Evolutionary conservation across 2,888 invertebrate species (phyloP), one percentile per base, ranked within the genome.

Genomic region (Hypena proboscidalis): DNA sequence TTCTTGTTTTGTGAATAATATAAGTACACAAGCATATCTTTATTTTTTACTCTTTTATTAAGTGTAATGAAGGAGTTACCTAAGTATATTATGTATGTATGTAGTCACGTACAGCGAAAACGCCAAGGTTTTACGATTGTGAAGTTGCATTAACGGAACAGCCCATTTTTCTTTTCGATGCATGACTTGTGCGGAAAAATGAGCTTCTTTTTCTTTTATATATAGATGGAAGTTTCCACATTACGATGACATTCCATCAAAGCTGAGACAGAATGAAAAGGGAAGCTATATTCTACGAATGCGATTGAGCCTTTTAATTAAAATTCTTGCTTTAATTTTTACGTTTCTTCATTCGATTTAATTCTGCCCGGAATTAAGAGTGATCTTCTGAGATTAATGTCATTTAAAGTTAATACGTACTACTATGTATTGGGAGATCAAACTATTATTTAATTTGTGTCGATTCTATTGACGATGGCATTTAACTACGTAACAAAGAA

Each of bases 71-170:
- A 20, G 19, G 11, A 31, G 35, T 35, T 11, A 14, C 25, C 3
- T 26, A 29, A 15, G 29, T 30, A 32, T 10, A 6, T 11, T n/a
- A 9, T 2, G 9, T n/a, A 32, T 10, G 8, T 11, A 14, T 21
- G 20, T 22, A 22, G 37, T 29, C 37, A 37, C 37, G 29, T 30
- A 29, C 15, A 8, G 3, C 8, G 21, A 21, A 21, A 32, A 22
- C 2, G 32, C 15, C 8, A 15, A 33, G 26, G 10, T 27, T 36
- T n/a, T 20, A 27, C 27, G 8, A 38, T n/a, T 17, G 21, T 22
- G 30, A 27, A 30, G 11, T 31, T 31, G 25, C 38, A 31, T 38
- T 38, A 32, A 20, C 21, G 21, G 11, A 20, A 38, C 23, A 31
- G 14, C 36, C 13, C 25, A 38, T 30, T 38, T 37, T 23, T 23